Conservation (phyloP, 2,797 vertebrate genomes). For the Acipenser oxyrinchus region DNA sequence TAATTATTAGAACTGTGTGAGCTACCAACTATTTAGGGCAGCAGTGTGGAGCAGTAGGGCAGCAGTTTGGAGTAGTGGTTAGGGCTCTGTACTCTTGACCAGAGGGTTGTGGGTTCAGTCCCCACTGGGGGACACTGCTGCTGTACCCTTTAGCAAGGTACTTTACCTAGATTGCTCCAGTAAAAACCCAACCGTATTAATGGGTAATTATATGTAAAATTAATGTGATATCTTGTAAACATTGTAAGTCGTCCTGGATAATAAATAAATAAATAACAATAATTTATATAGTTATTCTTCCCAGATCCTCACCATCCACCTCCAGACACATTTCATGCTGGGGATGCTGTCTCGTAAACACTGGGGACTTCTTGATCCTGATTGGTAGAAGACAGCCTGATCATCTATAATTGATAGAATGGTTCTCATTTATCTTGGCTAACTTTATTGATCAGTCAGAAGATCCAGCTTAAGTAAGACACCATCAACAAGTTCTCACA, state of each 20-base stretch:
- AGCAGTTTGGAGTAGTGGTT: no score
- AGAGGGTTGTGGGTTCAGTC: no score
- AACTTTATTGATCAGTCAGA: constrained; percentile 33
- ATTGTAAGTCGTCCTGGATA: no score
- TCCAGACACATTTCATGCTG: constrained; percentile 12
- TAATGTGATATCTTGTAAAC: no score
- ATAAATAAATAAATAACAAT: no score
- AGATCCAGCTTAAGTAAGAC: constrained; percentile 30
- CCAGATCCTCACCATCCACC: neutral
- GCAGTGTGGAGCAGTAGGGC: no score
- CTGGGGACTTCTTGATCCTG: constrained; percentile 22
- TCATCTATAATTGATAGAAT: constrained; percentile 36
- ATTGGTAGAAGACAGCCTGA: constrained; percentile 32
- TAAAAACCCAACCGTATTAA: no score
- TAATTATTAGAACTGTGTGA: neutral
- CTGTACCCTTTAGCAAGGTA: no score
- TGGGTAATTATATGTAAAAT: no score
- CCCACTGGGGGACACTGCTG: no score
- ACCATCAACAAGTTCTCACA: constrained; percentile 30
- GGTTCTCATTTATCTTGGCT: constrained; percentile 36
- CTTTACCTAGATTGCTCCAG: no score
- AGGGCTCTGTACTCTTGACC: no score
- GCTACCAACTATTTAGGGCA: neutral
- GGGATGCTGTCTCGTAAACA: constrained; percentile 8
- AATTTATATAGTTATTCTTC: constrained; percentile 11